Conservation (phyloP, 2,113 vertebrate species). For the Orcinus orca region DNA sequence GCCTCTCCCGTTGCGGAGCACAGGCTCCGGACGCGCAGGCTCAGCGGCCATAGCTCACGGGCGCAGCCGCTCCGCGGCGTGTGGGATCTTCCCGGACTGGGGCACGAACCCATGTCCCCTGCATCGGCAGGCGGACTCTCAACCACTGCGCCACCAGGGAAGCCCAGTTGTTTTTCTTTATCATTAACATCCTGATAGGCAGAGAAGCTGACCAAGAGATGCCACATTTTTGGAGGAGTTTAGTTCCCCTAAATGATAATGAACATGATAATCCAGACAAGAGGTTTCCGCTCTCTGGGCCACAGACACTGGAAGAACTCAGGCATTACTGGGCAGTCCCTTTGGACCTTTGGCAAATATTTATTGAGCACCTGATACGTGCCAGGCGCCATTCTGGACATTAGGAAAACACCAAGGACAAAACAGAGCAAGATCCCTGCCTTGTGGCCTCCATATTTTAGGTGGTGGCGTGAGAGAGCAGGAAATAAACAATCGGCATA, state of each 20-base stretch:
- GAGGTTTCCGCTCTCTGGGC: not conserved
- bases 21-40: too few species aligned
- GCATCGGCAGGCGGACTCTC: too few species aligned
- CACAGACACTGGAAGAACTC: too few species aligned
- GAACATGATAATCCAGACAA: not conserved
- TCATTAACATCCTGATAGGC: not conserved
- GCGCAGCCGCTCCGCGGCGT: too few species aligned
- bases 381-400: not conserved
- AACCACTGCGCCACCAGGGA: too few species aligned
- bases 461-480: too few species aligned
- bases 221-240: not conserved
- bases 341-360: not conserved
- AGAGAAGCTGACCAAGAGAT: not conserved
- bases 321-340: too few species aligned
- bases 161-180: not conserved
- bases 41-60: too few species aligned
- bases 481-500: not conserved
- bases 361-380: not conserved
- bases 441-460: not conserved
- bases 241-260: not conserved
- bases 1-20: too few species aligned
- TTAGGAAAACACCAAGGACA: too few species aligned
- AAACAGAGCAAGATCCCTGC: not conserved
- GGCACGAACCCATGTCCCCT: too few species aligned
- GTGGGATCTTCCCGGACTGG: too few species aligned